phyloP scores from a whole-genome alignment of 2,888 invertebrate genomes.

The Orchestes rusci region DNA sequence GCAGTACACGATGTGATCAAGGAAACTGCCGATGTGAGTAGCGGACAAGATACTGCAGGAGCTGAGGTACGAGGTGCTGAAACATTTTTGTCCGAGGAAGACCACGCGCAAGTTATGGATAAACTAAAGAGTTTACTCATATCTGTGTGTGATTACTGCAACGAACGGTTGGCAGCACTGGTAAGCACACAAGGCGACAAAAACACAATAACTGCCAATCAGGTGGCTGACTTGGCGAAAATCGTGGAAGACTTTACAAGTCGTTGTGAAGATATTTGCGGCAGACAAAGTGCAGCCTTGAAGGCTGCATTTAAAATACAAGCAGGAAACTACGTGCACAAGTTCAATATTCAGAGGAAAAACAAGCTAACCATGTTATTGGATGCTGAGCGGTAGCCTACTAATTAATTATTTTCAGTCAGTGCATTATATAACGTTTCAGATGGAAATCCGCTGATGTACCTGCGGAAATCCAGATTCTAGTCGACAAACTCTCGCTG shows the following conservation, averaged over 20 bases:
- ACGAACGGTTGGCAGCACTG: conserved; percentile 85
- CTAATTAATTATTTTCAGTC: neutral
- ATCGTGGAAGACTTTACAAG: conserved; percentile 74
- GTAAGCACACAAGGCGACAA: conserved; percentile 71
- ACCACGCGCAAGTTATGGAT: conserved; percentile 59
- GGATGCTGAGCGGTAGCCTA: conserved; percentile 64
- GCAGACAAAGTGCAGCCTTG: conserved; percentile 69
- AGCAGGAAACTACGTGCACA: conserved; percentile 84
- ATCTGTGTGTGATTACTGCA: conserved; percentile 85
- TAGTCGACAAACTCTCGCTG: conserved; percentile 59
- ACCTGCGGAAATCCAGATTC: conserved; percentile 78
- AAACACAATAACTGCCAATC: conserved; percentile 64
- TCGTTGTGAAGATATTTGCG: conserved; percentile 65
- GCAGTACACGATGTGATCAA: conserved; percentile 69
- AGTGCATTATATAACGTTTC: conserved; percentile 2
- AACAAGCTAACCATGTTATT: conserved; percentile 76
- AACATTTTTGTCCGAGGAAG: conserved; percentile 61
- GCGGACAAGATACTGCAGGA: conserved; percentile 43
- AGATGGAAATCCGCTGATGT: conserved; percentile 89
- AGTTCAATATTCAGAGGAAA: conserved; percentile 84
- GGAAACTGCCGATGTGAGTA: conserved; percentile 63
- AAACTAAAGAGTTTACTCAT: conserved; percentile 71
- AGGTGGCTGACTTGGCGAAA: conserved; percentile 59
- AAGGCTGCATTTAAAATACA: conserved; percentile 78
- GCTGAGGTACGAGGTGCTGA: conserved; percentile 46